Percentiles rank a stretch among this genome's conserved stretches.
Evolutionary conservation across 2,113 vertebrate species (phyloP).

Genomic region (Clupea harengus): DNA sequence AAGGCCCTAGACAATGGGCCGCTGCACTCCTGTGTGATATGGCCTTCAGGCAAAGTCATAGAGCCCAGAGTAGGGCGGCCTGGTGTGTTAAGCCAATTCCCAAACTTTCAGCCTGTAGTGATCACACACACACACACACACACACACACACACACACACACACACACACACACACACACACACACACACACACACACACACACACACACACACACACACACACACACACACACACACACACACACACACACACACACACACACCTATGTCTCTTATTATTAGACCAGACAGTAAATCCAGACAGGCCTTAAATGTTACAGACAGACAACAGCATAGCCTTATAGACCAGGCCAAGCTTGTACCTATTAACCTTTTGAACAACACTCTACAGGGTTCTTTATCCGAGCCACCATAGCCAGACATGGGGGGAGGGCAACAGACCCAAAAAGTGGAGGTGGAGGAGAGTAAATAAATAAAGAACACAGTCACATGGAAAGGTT

Average conservation of each 20-base stretch:
- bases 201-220: constrained; percentile 19
- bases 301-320: constrained; percentile 44
- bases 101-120: background rate
- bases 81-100: background rate
- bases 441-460: constrained; percentile 27
- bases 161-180: constrained; percentile 28
- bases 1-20: constrained; percentile 7
- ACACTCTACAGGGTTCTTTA: constrained; percentile 27
- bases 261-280: constrained; percentile 39
- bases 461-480: constrained; percentile 40
- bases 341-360: constrained; percentile 11
- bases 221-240: background rate
- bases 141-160: constrained; percentile 25
- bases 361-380: constrained; percentile 47
- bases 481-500: constrained; percentile 48
- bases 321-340: constrained; percentile 37
- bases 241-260: background rate
- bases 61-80: background rate
- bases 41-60: background rate
- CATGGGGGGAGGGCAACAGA: constrained; percentile 39
- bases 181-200: constrained; percentile 39
- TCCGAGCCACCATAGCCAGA: constrained; percentile 24
- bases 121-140: background rate
- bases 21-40: background rate
- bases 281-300: constrained; percentile 48